Evolutionary conservation across 2,797 vertebrate species (phyloP).

Genomic region (Syndactyla subalaris): DNA sequence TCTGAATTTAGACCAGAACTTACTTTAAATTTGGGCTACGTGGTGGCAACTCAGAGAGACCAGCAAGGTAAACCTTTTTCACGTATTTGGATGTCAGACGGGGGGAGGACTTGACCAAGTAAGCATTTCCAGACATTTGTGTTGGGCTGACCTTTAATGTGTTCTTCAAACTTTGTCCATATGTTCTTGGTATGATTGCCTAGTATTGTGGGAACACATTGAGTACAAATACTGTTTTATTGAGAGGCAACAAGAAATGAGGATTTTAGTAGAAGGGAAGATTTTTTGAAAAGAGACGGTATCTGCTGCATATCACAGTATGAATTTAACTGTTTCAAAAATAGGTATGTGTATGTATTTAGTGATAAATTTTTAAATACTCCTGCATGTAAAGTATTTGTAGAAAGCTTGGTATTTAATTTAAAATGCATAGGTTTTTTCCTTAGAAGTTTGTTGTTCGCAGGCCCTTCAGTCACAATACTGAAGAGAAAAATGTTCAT

Average conservation of each 20-base stretch:
- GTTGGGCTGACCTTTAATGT: not conserved
- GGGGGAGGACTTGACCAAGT: rapidly evolving
- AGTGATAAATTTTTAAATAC: not conserved
- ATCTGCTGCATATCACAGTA: not conserved
- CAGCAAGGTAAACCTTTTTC: slow-evolving; percentile 23
- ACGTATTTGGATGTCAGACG: not conserved
- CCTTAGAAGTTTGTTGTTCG: not conserved
- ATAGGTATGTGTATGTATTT: not conserved
- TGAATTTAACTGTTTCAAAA: not conserved
- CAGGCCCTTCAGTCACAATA: slow-evolving; percentile 13
- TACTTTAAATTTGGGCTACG: not conserved
- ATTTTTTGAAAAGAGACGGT: not conserved
- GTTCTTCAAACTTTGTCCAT: not conserved
- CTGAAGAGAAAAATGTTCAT: slow-evolving; percentile 13
- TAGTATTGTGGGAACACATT: not conserved
- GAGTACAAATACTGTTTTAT: rapidly evolving
- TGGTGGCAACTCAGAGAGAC: not conserved
- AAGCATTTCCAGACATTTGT: not conserved
- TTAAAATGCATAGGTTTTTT: not conserved
- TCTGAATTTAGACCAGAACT: not conserved
- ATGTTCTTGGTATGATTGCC: not conserved
- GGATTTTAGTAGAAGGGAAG: not conserved
- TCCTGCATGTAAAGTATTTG: not conserved
- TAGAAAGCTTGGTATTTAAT: not conserved
- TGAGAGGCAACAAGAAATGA: not conserved